phyloP scores from a whole-genome alignment of 2,888 invertebrate genomes.

The Aphodius granarius region DNA sequence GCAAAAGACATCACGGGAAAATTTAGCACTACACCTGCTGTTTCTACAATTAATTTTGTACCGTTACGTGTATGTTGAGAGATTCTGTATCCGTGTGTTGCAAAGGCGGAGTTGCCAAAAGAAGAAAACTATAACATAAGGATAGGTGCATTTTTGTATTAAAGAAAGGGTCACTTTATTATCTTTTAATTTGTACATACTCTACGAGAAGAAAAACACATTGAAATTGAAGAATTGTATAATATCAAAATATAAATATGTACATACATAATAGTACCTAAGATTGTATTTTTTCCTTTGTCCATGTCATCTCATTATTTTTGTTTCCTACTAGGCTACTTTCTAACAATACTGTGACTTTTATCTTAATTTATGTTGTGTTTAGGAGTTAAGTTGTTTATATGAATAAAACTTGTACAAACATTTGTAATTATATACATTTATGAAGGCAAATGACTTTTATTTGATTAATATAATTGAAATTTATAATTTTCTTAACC shows the following conservation, averaged over 20 bases:
- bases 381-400: conserved; percentile 2
- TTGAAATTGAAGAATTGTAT: not conserved
- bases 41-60: conserved; percentile 33
- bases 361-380: not conserved
- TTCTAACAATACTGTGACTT: not conserved
- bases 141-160: conserved; percentile 1
- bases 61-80: conserved; percentile 3
- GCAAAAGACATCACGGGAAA: conserved; percentile 47
- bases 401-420: conserved; percentile 5
- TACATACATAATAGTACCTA: not conserved
- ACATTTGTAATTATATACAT: conserved; percentile 16
- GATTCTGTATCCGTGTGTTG: not conserved
- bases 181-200: conserved; percentile 5
- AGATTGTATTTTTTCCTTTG: not conserved
- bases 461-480: not conserved
- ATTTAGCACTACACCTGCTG: conserved; percentile 41
- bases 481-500: not conserved
- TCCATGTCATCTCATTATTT: not conserved
- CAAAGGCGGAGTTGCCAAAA: not conserved
- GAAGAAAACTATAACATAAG: not conserved
- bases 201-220: not conserved
- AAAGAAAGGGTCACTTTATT: conserved; percentile 1
- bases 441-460: conserved; percentile 6
- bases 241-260: conserved; percentile 9
- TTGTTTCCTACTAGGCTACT: not conserved